Conservation (phyloP, 2,888 invertebrate genomes). For the Eupithecia insigniata region DNA sequence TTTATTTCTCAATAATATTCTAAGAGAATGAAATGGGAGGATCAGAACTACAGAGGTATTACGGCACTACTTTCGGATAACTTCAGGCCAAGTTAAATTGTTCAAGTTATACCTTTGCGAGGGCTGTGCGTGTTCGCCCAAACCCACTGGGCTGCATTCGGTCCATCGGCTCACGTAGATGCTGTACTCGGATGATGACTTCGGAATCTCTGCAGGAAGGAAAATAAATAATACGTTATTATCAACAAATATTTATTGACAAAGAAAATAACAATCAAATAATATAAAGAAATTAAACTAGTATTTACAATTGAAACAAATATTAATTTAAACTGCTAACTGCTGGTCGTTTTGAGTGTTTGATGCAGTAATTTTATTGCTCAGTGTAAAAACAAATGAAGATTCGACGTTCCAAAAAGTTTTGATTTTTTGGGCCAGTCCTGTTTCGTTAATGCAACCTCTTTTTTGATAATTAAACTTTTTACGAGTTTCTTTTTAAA, state of each 20-base stretch:
- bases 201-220: slow-evolving; percentile 60
- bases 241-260: too few relatives aligned
- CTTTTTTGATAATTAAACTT: too few relatives aligned
- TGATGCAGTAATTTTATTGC: not conserved
- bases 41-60: not conserved
- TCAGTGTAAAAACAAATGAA: not conserved
- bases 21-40: not conserved
- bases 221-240: not conserved
- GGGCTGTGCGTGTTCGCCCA: slow-evolving; percentile 61
- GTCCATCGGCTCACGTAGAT: slow-evolving; percentile 76
- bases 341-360: not conserved
- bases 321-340: not conserved
- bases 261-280: too few relatives aligned
- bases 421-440: not conserved
- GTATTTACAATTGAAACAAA: too few relatives aligned
- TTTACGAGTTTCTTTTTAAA: too few relatives aligned
- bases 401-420: not conserved
- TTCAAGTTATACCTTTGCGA: slow-evolving; percentile 52
- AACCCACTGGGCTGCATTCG: slow-evolving; percentile 62
- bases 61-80: not conserved
- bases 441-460: not conserved
- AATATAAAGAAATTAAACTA: too few relatives aligned
- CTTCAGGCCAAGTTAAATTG: not conserved
- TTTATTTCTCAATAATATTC: too few relatives aligned
- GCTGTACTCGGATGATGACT: slow-evolving; percentile 60